phyloP scores from a whole-genome alignment of 2,113 vertebrate genomes.

The Muntiacus muntjak region DNA sequence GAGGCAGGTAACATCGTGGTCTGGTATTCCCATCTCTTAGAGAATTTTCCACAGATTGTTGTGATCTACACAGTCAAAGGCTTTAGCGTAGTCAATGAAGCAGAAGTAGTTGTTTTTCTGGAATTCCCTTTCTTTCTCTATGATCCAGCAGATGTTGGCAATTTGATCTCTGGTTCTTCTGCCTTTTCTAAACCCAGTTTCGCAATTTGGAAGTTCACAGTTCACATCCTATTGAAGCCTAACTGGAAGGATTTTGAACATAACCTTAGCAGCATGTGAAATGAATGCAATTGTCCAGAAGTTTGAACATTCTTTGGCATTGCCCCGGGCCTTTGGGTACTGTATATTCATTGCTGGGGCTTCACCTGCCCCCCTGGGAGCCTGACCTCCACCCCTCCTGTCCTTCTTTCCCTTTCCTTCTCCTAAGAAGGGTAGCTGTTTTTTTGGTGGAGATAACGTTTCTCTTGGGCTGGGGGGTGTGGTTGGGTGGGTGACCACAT shows the following conservation, averaged over 20 bases:
- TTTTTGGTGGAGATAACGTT: background rate
- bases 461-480: background rate
- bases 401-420: background rate
- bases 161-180: background rate
- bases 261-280: background rate
- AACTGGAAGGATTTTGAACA: background rate
- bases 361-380: background rate
- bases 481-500: background rate
- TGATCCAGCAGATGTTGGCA: background rate
- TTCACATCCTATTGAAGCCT: background rate
- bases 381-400: background rate
- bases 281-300: background rate
- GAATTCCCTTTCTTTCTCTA: background rate
- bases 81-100: background rate
- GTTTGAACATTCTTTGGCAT: background rate
- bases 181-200: background rate
- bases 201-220: background rate
- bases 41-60: background rate
- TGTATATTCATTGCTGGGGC: background rate
- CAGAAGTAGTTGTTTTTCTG: background rate
- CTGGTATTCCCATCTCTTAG: background rate
- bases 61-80: background rate
- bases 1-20: background rate
- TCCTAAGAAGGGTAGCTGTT: background rate
- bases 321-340: background rate